Conservation (phyloP, 2,797 vertebrate genomes). For the Strix occidentalis region DNA sequence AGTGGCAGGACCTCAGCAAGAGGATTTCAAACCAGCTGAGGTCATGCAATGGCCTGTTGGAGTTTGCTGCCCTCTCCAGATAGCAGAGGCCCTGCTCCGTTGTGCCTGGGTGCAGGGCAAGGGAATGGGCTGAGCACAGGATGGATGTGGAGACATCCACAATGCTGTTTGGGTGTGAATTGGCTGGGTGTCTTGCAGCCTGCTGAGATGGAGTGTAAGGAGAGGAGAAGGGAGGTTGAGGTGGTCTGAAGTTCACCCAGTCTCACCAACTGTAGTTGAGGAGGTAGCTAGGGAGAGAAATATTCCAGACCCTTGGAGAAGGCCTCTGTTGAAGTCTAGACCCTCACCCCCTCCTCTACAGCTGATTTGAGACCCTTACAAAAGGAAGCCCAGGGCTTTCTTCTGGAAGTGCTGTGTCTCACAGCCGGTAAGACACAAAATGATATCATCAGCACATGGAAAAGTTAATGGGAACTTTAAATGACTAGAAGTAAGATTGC, state of each 20-base stretch:
- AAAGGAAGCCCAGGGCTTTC: background rate
- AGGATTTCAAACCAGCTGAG: background rate
- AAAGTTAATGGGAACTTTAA: constrained; percentile 25
- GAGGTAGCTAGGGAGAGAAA: background rate
- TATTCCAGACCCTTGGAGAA: background rate
- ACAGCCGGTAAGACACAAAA: background rate
- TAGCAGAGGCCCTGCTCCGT: fast-evolving
- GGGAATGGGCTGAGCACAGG: background rate
- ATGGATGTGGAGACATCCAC: background rate
- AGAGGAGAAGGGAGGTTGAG: background rate
- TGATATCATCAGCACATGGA: background rate
- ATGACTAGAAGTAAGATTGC: constrained; percentile 23
- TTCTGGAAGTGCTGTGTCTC: background rate
- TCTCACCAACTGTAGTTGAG: background rate
- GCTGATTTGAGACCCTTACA: background rate
- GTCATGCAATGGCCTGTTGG: fast-evolving
- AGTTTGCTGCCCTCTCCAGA: background rate
- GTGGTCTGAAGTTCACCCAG: background rate
- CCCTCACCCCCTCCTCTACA: background rate
- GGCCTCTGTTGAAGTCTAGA: background rate
- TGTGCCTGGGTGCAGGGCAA: background rate
- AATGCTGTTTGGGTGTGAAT: background rate
- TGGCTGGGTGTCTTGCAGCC: background rate
- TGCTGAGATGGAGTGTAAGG: background rate
- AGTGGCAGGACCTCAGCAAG: background rate